phyloP scores from a whole-genome alignment of 2,888 invertebrate species.

The Anagyrus pseudococci region DNA sequence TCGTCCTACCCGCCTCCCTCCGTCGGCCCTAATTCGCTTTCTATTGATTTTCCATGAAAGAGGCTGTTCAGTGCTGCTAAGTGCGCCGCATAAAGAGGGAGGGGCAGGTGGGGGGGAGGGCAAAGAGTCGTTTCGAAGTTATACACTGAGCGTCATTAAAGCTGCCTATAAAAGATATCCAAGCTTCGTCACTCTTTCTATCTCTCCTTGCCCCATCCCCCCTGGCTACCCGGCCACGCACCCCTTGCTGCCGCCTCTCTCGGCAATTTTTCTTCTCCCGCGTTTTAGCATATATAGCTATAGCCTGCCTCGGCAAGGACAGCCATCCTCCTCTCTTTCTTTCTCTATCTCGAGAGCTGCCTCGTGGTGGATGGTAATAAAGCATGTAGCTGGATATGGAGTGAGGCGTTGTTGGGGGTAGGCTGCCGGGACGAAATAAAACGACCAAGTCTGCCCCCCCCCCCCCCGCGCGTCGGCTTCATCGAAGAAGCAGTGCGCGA shows the following conservation, averaged over 20 bases:
- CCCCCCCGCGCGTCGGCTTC: too few species aligned
- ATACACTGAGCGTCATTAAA: conserved; percentile 49
- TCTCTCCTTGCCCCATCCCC: too few species aligned
- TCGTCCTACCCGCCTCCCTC: conserved; percentile 3
- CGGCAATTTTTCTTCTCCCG: too few species aligned
- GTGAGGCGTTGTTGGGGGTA: conserved; percentile 7
- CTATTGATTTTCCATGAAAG: conserved; percentile 54
- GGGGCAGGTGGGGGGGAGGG: too few species aligned
- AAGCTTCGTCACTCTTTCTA: conserved; percentile 20
- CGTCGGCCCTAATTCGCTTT: conserved; percentile 50
- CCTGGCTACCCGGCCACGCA: too few species aligned
- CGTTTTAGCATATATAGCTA: too few species aligned
- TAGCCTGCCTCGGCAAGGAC: too few species aligned
- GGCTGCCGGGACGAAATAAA: conserved; percentile 33
- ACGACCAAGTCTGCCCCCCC: too few species aligned
- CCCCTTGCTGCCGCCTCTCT: too few species aligned
- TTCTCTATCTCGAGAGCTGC: conserved; percentile 6
- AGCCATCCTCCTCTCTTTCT: not conserved
- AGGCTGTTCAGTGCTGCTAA: conserved; percentile 48
- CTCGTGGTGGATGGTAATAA: conserved; percentile 36
- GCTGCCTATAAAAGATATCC: conserved; percentile 49
- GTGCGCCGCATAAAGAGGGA: conserved; percentile 51
- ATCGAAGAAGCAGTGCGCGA: too few species aligned
- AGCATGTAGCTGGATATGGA: conserved; percentile 30
- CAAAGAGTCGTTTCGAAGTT: conserved; percentile 52